phyloP scores from a whole-genome alignment of 1,140 invertebrate species.

The Araneus ventricosus region DNA sequence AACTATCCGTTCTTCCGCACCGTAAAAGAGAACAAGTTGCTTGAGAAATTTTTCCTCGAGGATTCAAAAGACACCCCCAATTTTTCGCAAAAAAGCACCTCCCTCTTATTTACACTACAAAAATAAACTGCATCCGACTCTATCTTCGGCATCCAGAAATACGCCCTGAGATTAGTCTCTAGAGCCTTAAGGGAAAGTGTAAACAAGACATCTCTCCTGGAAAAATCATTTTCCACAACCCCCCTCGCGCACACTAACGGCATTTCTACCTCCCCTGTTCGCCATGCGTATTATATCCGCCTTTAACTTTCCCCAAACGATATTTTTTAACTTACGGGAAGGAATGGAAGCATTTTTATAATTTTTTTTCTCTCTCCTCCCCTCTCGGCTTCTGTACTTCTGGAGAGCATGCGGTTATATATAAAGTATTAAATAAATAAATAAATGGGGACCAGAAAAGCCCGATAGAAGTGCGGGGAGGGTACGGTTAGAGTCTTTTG shows the following conservation, averaged over 20 bases:
- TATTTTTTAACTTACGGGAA: slow-evolving; percentile 53
- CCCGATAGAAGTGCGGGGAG: slow-evolving; percentile 45
- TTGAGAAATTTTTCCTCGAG: not conserved
- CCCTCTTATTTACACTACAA: not conserved
- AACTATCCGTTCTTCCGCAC: not conserved
- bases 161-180: slow-evolving; percentile 20
- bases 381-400: slow-evolving; percentile 31
- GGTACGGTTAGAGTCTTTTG: slow-evolving; percentile 43
- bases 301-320: slow-evolving; percentile 63
- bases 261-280: slow-evolving; percentile 26
- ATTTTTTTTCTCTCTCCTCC: slow-evolving; percentile 20
- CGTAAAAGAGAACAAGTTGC: not conserved
- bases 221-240: slow-evolving; percentile 40
- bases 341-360: not conserved
- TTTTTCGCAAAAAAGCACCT: not conserved
- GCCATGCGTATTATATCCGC: slow-evolving; percentile 40
- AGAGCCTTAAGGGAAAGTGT: slow-evolving; percentile 47
- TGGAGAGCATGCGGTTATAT: slow-evolving; percentile 70
- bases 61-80: not conserved
- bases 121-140: not conserved
- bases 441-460: slow-evolving; percentile 42
- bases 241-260: slow-evolving; percentile 10
- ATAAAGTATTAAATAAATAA: slow-evolving; percentile 75
- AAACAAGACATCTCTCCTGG: slow-evolving; percentile 53
- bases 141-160: not conserved